These are phyloP conservation scores for Ictalurus furcatus DNA, from an alignment of 2,113 vertebrate species.

Conservation along the genomic window DNA sequence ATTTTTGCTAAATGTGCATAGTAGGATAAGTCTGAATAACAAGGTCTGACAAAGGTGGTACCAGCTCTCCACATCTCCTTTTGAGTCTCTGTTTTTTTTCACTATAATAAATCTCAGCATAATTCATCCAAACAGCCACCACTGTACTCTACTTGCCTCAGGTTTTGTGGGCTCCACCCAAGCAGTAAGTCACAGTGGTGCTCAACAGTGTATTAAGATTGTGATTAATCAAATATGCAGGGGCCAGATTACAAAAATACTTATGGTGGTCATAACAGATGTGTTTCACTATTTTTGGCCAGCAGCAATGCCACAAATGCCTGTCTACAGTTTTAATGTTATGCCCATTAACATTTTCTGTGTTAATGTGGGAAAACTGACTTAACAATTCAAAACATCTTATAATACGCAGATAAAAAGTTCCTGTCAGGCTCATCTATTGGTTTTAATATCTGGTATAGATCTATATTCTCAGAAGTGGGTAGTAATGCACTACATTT, in stretches of 20 bases:
- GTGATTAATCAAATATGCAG: not conserved
- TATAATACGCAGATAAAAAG: not conserved
- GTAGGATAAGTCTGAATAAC: not conserved
- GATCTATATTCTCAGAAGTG: not conserved
- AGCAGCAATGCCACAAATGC: not conserved
- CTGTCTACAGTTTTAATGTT: not conserved
- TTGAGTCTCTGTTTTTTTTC: not conserved
- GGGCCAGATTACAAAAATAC: not conserved
- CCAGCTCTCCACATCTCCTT: not conserved
- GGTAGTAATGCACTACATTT: too few relatives aligned
- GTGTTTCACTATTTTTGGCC: not conserved
- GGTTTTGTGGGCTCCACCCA: not conserved
- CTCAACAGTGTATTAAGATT: not conserved
- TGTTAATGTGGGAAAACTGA: not conserved
- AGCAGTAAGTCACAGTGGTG: not conserved
- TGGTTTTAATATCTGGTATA: not conserved
- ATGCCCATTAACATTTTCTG: not conserved
- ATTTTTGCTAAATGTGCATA: not conserved
- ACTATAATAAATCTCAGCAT: not conserved
- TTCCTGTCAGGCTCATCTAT: not conserved
- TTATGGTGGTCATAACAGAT: not conserved
- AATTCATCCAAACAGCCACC: not conserved
- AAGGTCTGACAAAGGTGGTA: not conserved
- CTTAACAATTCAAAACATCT: not conserved
- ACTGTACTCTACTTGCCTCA: not conserved